Conservation (phyloP, 2,888 invertebrate species). For the Pyrgus malvae region DNA sequence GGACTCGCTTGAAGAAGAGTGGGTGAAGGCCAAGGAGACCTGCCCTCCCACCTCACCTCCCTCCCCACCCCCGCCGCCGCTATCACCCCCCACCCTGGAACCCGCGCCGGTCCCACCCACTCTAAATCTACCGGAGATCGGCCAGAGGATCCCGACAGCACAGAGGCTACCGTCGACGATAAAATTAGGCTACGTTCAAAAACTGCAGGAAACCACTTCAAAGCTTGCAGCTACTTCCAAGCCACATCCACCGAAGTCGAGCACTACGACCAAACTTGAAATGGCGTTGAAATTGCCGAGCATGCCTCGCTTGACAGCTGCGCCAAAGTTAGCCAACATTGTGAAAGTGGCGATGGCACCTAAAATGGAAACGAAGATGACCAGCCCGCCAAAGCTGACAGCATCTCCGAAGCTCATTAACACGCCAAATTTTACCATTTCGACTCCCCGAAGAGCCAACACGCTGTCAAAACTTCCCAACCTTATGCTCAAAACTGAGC, state of each 20-base stretch:
- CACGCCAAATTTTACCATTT: conserved; percentile 9
- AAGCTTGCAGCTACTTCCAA: conserved; percentile 7
- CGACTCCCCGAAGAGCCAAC: conserved; percentile 23
- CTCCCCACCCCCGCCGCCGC: conserved; percentile 50
- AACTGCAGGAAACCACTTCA: conserved; percentile 8
- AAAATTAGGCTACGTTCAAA: conserved; percentile 13
- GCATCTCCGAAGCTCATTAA: background rate
- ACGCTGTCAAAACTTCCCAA: conserved; percentile 42
- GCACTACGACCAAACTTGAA: conserved; percentile 20
- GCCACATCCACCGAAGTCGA: conserved; percentile 6
- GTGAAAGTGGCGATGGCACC: conserved; percentile 1
- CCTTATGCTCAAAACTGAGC: conserved; percentile 58
- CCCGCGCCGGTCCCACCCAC: background rate
- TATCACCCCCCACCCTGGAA: conserved; percentile 22
- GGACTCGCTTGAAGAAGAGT: conserved; percentile 73
- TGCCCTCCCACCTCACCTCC: conserved; percentile 43
- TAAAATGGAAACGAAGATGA: no score
- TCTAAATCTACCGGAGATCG: conserved; percentile 3
- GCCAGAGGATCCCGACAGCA: conserved; percentile 12
- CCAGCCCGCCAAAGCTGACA: no score
- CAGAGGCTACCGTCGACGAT: conserved; percentile 11
- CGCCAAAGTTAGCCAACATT: background rate
- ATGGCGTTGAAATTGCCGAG: background rate
- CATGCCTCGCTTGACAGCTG: no score
- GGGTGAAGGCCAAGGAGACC: conserved; percentile 56